phyloP scores from a whole-genome alignment of 1,140 invertebrate genomes.

The Drosophila melanica region DNA sequence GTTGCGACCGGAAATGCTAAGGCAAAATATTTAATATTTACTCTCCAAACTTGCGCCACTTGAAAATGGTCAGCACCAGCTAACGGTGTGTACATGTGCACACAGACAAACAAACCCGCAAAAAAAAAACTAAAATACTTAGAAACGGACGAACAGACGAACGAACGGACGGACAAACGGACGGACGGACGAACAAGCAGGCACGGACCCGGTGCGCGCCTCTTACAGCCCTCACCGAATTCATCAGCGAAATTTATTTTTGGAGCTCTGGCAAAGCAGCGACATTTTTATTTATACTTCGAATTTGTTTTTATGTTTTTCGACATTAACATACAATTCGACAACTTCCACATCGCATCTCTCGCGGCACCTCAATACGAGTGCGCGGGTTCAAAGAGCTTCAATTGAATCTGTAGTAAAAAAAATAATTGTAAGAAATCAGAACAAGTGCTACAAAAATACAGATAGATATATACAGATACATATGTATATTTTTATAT shows the following conservation, averaged over 20 bases:
- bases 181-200: not conserved
- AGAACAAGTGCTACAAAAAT: conserved; percentile 6
- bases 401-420: conserved; percentile 23
- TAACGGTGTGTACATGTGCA: conserved; percentile 9
- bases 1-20: conserved; percentile 25
- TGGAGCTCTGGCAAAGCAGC: conserved; percentile 74
- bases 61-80: conserved; percentile 55
- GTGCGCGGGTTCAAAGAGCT: too few relatives aligned
- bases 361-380: conserved; percentile 7
- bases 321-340: conserved; percentile 66
- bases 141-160: not conserved
- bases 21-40: conserved; percentile 3
- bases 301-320: conserved; percentile 72
- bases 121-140: not conserved
- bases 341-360: conserved; percentile 56
- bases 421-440: conserved; percentile 20
- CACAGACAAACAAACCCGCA: conserved; percentile 12
- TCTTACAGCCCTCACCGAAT: conserved; percentile 51
- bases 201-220: conserved; percentile 56
- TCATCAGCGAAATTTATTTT: conserved; percentile 74
- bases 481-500: conserved; percentile 9
- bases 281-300: conserved; percentile 69
- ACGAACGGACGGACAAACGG: too few relatives aligned
- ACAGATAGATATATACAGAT: not conserved
- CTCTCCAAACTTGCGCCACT: conserved; percentile 53